Evolutionary conservation across 2,888 invertebrate species (phyloP), one percentile per base, ranked within the genome.

Genomic region (Coleophora flavipennella): DNA sequence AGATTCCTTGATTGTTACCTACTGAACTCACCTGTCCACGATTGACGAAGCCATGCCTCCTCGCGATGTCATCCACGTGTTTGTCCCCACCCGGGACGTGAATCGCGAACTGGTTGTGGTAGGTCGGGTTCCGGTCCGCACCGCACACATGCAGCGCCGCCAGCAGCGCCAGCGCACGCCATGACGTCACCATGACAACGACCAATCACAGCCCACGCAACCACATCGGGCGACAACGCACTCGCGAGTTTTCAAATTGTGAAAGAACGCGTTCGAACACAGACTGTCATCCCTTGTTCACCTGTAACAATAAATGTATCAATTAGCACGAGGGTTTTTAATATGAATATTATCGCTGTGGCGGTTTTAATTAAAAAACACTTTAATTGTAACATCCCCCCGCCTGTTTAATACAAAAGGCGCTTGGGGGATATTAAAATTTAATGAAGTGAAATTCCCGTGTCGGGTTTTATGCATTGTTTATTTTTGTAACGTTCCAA

Each of bases 51-150:
- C 95, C 97, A 76, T 97, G 92, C 72, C 92, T 92, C 49, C 73
- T 76, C 36, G 96, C 96, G 55, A 97, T 89, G 46, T 77, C 83
- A 62, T 92, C 89, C 33, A 95, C 96, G 44, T 88, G 87, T n/a
- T 86, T 85, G 38, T 85, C 73, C 12, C 91, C 91, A 33, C 88
- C 91, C 13, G 92, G 92, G 66, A 97, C 90, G 69, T 93, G 91
- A 35, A 96, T 92, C 36, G 96, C 97, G 67, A 94, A 94, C 69
- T 94, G 89, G 75, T 94, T 93, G 77, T 90, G 89, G 76, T 90
- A 94, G 60, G 92, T 86, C 32, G 64, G 46, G 52, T 73, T 69
- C 42, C 69, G 72, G 20, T 65, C 51, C 45, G 58, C 57, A 27
- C 45, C 53, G 48, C 65, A 58, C 49, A 51, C 48, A 39, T 56